These are phyloP conservation scores for Pollenia angustigena DNA, from an alignment of 2,888 invertebrate species.

Conservation along the genomic window DNA sequence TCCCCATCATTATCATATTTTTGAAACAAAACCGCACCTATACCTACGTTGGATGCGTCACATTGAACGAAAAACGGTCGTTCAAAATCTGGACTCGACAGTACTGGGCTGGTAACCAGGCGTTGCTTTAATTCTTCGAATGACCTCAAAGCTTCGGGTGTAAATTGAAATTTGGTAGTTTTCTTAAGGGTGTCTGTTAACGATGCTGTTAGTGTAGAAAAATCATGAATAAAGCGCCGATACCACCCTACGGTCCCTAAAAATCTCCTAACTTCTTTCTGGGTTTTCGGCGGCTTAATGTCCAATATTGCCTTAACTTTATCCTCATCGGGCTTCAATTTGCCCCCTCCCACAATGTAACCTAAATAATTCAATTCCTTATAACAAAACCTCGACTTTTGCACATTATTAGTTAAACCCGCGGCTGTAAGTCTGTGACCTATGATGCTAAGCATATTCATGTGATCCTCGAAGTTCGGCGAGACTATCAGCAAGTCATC, in stretches of 20 bases:
- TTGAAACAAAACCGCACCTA: constrained; percentile 50
- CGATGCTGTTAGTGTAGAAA: constrained; percentile 22
- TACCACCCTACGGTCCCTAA: constrained; percentile 32
- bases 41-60: constrained; percentile 38
- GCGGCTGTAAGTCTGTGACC: neutral
- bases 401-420: constrained; percentile 38
- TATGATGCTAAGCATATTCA: neutral
- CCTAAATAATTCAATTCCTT: constrained; percentile 21
- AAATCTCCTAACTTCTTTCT: neutral
- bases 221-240: constrained; percentile 16
- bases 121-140: constrained; percentile 11
- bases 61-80: constrained; percentile 25
- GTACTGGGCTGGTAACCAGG: neutral
- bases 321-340: neutral
- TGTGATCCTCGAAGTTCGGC: no score
- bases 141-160: neutral
- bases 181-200: constrained; percentile 26
- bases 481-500: no score
- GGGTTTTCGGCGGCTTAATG: neutral
- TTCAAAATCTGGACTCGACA: constrained; percentile 10
- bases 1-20: constrained; percentile 31
- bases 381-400: constrained; percentile 40
- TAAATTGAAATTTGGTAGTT: neutral
- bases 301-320: constrained; percentile 11
- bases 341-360: constrained; percentile 36